phyloP scores from a whole-genome alignment of 2,797 vertebrate genomes.

The Triplophysa yarkandensis region DNA sequence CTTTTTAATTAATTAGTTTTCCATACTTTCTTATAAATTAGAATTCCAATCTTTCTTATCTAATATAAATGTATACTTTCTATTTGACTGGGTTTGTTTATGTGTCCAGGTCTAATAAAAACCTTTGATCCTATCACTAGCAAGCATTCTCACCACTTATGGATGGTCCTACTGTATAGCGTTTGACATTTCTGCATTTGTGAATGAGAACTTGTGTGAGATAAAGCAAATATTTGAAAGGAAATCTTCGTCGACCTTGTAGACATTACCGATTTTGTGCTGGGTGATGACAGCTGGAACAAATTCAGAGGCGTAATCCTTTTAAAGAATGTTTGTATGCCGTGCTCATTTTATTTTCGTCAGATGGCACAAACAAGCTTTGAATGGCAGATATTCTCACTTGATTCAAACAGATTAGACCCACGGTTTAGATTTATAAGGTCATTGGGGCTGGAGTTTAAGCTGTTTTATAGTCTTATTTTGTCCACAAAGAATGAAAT shows the following conservation, averaged over 20 bases:
- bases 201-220: constrained; percentile 16
- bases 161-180: constrained; percentile 3
- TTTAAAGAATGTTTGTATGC: constrained; percentile 38
- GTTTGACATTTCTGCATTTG: not conserved
- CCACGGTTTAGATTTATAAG: constrained; percentile 5
- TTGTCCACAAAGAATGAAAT: constrained; percentile 7
- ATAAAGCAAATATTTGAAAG: constrained; percentile 30
- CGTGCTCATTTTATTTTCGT: constrained; percentile 4
- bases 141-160: constrained; percentile 4
- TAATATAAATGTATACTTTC: not conserved
- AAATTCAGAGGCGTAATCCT: constrained; percentile 35
- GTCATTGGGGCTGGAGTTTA: constrained; percentile 6
- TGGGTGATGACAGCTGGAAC: constrained; percentile 33
- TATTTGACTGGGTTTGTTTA: constrained; percentile 21
- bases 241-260: constrained; percentile 2
- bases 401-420: constrained; percentile 25
- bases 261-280: constrained; percentile 3
- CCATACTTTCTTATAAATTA: no score
- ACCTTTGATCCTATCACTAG: constrained; percentile 20
- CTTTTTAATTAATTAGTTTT: no score
- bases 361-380: constrained; percentile 24
- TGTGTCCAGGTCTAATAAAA: constrained; percentile 25
- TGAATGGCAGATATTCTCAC: constrained; percentile 39
- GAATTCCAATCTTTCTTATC: no score
- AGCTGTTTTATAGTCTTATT: constrained; percentile 15